Conservation (phyloP, 92 coral and sea anemone genomes). For the Porites cylindrica region DNA sequence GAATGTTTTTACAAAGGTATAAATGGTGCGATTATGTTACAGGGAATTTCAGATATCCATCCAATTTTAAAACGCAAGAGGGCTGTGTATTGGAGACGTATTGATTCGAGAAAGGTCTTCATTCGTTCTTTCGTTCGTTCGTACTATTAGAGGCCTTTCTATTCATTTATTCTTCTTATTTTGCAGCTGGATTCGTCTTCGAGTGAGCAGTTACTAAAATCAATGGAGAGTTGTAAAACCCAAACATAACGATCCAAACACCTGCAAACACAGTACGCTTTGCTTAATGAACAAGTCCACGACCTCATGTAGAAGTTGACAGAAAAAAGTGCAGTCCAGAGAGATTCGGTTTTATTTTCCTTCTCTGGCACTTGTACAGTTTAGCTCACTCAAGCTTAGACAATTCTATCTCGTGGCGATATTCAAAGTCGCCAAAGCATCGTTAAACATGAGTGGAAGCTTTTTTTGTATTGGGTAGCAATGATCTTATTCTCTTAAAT, state of each 20-base stretch:
- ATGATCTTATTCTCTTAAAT: too few species aligned
- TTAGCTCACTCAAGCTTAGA: not conserved
- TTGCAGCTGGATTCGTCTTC: not conserved
- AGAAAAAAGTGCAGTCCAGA: conserved; percentile 3
- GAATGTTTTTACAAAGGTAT: too few species aligned
- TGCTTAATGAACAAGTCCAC: not conserved
- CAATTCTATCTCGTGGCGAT: not conserved
- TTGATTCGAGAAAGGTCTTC: not conserved
- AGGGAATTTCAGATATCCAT: too few species aligned
- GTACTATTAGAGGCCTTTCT: not conserved
- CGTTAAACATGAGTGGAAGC: too few species aligned
- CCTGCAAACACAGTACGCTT: conserved; percentile 13
- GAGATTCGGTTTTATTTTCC: not conserved
- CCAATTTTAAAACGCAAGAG: too few species aligned
- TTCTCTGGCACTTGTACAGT: not conserved
- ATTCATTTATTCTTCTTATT: not conserved
- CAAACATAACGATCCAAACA: not conserved
- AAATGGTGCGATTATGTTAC: too few species aligned
- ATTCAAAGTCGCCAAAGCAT: too few species aligned
- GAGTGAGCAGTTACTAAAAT: conserved; percentile 7
- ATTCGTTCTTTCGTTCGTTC: not conserved
- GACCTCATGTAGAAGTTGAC: not conserved
- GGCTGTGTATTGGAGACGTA: not conserved
- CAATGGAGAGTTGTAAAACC: not conserved
- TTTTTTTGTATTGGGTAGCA: too few species aligned